Base-by-base conservation (phyloP, 92 coral and sea anemone species). In the Phymanthus crucifer region DNA sequence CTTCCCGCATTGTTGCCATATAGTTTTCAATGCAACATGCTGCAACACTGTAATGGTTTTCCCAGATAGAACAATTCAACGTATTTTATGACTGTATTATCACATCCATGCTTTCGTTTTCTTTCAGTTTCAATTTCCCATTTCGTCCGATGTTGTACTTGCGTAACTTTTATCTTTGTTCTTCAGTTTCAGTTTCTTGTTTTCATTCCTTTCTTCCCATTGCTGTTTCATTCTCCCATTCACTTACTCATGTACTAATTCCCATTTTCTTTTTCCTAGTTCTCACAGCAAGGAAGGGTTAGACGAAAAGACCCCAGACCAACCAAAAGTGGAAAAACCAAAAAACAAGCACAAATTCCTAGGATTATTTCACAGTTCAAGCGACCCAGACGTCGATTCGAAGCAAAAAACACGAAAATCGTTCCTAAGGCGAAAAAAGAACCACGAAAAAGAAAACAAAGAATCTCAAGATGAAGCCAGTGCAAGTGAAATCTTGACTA, bases 311-410 rank as follows among this genome's bases (percentile, higher is more conserved):
- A 23, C 21, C 16, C 75, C 83, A 13, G 73, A 81, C 72, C 78
- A 56, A 47, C 72, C 78, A 23, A 66, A 78, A 68, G 4, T 10
- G 13, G 82, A 67, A 31, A 66, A 79, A 67, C 47, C 70, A 21
- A 79, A 79, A 79, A 27, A n/a, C 23, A 79, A 52, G 48, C 43
- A 61, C 47, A 79, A 87, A 21, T 81, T 92, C 21, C 83, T 89
- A 32, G 81, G 86, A 21, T 75, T 95, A 66, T 93, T 95, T 68
- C 94, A 97, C 24, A 93, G 93, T 72, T 85, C 97, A 31, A 95
- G 98, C 69, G 98, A 95, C 54, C 90, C 94, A 5, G 97, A 95
- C 56, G 73, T 92, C 27, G 81, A 88, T 32, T 8, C 84, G 4
- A 73, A 79, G 43, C 66, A 78, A 23, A 83, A 83, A 83, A 81